A percentile compares a stretch with the other conserved stretches of the same genome.
Evolutionary conservation across 92 coral and sea anemone genomes (phyloP).

Genomic region (Zoanthus gigantus): DNA sequence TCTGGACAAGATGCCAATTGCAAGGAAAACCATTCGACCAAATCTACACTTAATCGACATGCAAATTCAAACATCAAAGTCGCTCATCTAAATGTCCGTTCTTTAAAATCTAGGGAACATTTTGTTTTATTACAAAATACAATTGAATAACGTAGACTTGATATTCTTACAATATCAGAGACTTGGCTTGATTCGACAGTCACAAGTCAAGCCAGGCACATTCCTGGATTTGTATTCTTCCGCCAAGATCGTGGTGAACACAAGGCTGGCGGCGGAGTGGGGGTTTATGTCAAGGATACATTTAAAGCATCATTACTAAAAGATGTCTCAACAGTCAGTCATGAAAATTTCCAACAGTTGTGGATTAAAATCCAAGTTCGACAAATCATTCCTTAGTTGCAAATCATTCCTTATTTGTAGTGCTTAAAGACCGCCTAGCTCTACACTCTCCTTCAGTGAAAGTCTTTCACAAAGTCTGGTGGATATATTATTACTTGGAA

Average conservation of each 20-base stretch:
- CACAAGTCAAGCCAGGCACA: conserved; percentile 35
- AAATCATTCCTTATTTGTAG: neutral
- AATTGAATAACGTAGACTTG: neutral
- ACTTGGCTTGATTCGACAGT: conserved; percentile 8
- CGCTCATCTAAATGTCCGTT: neutral
- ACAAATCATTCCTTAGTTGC: neutral
- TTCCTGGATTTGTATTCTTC: conserved; percentile 62
- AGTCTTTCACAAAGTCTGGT: conserved; percentile 31
- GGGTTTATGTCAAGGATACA: conserved; percentile 47
- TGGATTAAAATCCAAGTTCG: neutral
- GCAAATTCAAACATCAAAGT: neutral
- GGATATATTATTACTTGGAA: conserved; percentile 1
- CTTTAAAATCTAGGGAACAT: neutral
- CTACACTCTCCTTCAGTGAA: conserved; percentile 57
- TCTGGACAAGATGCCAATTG: neutral
- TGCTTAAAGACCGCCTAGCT: conserved; percentile 32
- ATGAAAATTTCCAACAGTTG: neutral
- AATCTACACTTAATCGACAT: neutral
- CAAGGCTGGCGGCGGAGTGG: conserved; percentile 67
- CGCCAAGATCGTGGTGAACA: conserved; percentile 69
- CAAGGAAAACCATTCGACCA: neutral
- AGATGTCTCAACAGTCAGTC: neutral
- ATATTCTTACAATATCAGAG: neutral
- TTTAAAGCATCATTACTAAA: neutral
- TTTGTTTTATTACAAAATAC: neutral